Conservation (phyloP, 2,113 vertebrate species). For the Anoura caudifer region DNA sequence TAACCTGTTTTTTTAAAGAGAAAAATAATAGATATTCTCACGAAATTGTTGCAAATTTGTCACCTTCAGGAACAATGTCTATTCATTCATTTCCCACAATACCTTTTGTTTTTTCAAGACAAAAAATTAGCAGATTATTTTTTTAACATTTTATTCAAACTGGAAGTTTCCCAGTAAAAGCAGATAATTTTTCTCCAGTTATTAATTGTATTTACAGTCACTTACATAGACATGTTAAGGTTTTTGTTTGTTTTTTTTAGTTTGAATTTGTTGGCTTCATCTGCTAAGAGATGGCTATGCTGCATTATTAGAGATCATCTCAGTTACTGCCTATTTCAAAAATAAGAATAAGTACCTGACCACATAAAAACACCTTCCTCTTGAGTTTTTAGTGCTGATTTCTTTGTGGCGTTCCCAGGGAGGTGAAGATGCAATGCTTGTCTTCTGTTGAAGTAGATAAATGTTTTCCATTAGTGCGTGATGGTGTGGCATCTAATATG, state of each 20-base stretch:
- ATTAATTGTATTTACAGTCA: neutral
- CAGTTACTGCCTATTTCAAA: neutral
- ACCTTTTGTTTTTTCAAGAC: constrained; percentile 6
- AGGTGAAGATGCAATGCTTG: neutral
- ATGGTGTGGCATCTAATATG: neutral
- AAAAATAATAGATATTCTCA: neutral
- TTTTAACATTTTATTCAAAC: neutral
- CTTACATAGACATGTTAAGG: neutral
- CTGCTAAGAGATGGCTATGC: neutral
- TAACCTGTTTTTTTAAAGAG: neutral
- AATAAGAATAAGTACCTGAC: neutral
- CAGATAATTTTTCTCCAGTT: neutral
- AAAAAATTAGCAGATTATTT: neutral
- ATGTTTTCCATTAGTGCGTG: neutral
- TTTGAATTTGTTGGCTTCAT: neutral
- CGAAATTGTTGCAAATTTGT: neutral
- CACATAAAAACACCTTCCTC: neutral
- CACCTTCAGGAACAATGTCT: neutral
- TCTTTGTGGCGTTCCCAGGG: neutral
- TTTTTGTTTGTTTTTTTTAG: neutral
- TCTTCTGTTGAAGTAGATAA: neutral
- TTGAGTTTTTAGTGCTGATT: neutral
- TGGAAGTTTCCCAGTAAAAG: neutral
- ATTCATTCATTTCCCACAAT: neutral
- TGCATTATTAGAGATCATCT: neutral